These are phyloP conservation scores for Agonum fuliginosum DNA, from an alignment of 2,888 invertebrate species.

Conservation along the genomic window DNA sequence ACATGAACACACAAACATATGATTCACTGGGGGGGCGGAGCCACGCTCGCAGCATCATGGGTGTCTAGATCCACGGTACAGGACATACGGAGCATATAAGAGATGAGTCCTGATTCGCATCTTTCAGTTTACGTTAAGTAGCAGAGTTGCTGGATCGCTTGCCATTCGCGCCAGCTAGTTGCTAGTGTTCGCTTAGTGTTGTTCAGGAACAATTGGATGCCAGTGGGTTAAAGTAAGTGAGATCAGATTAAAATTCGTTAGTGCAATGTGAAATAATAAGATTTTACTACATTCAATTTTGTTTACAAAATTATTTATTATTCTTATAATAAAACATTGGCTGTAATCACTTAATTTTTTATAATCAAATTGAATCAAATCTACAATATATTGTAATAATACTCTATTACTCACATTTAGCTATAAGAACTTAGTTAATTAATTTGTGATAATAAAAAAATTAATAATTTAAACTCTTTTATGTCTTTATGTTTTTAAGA, in stretches of 20 bases:
- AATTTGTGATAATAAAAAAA: too few relatives aligned
- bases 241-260: background rate
- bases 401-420: too few relatives aligned
- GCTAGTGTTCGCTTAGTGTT: conserved; percentile 13
- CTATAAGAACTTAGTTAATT: too few relatives aligned
- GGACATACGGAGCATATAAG: conserved; percentile 31
- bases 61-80: background rate
- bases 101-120: conserved; percentile 3
- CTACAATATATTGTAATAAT: too few relatives aligned
- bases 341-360: too few relatives aligned
- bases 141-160: conserved; percentile 8
- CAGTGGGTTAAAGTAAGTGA: conserved; percentile 1
- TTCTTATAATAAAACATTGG: too few relatives aligned
- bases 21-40: background rate
- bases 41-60: background rate
- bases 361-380: too few relatives aligned
- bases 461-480: too few relatives aligned
- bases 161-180: background rate
- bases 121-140: conserved; percentile 33
- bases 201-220: conserved; percentile 15
- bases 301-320: too few relatives aligned
- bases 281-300: too few relatives aligned
- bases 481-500: too few relatives aligned
- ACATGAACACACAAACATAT: conserved; percentile 3
- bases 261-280: too few relatives aligned